Evolutionary conservation across 2,113 vertebrate genomes (phyloP), one percentile per base, ranked within the genome.

Genomic region (Romanogobio albipinnatus): DNA sequence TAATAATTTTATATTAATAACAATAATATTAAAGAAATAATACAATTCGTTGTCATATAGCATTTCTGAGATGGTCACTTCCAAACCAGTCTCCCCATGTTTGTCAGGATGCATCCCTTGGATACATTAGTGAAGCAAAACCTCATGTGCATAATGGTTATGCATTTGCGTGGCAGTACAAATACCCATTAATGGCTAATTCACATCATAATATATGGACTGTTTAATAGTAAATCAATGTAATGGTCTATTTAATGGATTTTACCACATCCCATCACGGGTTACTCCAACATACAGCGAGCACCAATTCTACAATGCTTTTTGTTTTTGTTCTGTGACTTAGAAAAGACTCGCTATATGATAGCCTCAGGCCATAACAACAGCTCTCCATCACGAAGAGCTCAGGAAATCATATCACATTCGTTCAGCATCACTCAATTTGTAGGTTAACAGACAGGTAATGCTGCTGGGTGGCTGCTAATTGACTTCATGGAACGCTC

Each of bases 401-500:
- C 9, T 22, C 36, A 70, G 49, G 36, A 84, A 61, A 83, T 59
- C 24, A 43, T 7, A 45, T 61, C 47, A 49, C 49, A 29, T 19
- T 36, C 33, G 43, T 59, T 84, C n/a, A 43, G 75, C 61, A 78
- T 66, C 45, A 56, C 19, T 76, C 75, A 76, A 74, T 5, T 75
- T 26, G 2, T 17, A 51, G 62, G 26, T 53, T 47, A 68, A 70
- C 61, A 19, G 74, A 77, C 83, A 84, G 83, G 74, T 62, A 66
- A 39, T 43, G 26, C 74, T 84, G 47, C 33, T 24, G 49, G 59
- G 45, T 64, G 26, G 47, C 19, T 77, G 29, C 74, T 84, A 84
- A 84, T 68, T 29, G 61, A 84, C 73, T 84, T 39, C 53, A 29
- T 43, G 62, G 9, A 58, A 68, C 59, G 62, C 59, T 84, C 29